These are phyloP conservation scores for Eurosta solidaginis DNA, from an alignment of 1,140 invertebrate genomes.

Conservation along the genomic window DNA sequence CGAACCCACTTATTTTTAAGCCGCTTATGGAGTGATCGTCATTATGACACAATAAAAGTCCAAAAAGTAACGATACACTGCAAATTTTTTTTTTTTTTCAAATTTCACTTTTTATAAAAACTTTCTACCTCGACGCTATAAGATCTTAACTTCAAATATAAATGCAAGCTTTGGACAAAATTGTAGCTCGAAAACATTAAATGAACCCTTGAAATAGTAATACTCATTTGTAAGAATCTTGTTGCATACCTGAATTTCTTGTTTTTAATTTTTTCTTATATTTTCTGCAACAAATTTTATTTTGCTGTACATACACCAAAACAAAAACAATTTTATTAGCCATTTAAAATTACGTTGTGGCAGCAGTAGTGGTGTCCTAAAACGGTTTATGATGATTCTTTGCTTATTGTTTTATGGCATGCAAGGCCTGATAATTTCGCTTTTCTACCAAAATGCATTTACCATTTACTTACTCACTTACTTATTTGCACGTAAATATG, in stretches of 20 bases:
- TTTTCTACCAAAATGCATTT: neutral
- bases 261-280: neutral
- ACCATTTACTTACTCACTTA: neutral
- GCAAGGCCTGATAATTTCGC: neutral
- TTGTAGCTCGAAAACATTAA: neutral
- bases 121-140: too few species aligned
- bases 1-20: too few species aligned
- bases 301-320: neutral
- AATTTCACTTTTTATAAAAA: too few species aligned
- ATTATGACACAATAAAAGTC: too few species aligned
- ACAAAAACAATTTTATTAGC: neutral
- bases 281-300: neutral
- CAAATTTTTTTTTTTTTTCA: too few species aligned
- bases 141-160: too few species aligned
- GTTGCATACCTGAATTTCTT: neutral
- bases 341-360: neutral
- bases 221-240: neutral
- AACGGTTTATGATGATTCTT: constrained; percentile 23
- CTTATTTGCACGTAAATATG: neutral
- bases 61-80: too few species aligned
- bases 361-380: neutral
- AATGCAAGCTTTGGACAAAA: too few species aligned
- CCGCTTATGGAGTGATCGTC: too few species aligned
- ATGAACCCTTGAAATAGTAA: constrained; percentile 13
- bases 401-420: constrained; percentile 10